phyloP scores from a whole-genome alignment of 1,140 invertebrate genomes.

The Lasioglossum baleicum region DNA sequence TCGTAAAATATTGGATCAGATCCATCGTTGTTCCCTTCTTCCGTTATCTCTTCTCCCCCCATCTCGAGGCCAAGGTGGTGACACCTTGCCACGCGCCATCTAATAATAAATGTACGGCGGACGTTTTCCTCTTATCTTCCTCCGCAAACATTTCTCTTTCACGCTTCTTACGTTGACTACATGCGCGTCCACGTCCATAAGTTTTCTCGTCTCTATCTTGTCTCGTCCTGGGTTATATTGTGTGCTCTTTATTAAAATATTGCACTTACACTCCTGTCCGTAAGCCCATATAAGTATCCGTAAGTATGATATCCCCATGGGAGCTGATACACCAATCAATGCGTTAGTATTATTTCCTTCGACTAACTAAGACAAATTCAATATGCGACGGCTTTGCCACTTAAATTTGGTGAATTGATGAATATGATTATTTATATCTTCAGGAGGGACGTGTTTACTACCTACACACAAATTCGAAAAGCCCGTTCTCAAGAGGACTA shows the following conservation, averaged over 20 bases:
- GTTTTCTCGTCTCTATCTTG: not conserved
- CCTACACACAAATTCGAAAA: too few species aligned
- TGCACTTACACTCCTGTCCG: too few species aligned
- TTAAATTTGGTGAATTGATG: too few species aligned
- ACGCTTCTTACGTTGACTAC: not conserved
- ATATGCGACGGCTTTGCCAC: too few species aligned
- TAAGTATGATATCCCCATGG: too few species aligned
- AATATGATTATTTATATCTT: too few species aligned
- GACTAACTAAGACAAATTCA: too few species aligned
- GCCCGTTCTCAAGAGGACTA: too few species aligned
- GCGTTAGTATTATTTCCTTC: too few species aligned
- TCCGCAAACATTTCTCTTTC: conserved; percentile 51
- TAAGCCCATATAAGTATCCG: too few species aligned
- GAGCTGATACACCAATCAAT: too few species aligned
- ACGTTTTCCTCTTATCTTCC: conserved; percentile 51
- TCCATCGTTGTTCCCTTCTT: conserved; percentile 11
- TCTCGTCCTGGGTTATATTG: not conserved
- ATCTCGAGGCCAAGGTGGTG: conserved; percentile 15
- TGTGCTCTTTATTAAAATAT: not conserved
- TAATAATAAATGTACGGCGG: conserved; percentile 13
- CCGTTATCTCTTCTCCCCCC: conserved; percentile 42
- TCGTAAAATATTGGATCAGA: not conserved
- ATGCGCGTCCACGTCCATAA: not conserved
- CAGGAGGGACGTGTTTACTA: too few species aligned
- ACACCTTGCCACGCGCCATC: conserved; percentile 61